Conservation (phyloP, 2,797 vertebrate genomes). For the Choloepus didactylus region DNA sequence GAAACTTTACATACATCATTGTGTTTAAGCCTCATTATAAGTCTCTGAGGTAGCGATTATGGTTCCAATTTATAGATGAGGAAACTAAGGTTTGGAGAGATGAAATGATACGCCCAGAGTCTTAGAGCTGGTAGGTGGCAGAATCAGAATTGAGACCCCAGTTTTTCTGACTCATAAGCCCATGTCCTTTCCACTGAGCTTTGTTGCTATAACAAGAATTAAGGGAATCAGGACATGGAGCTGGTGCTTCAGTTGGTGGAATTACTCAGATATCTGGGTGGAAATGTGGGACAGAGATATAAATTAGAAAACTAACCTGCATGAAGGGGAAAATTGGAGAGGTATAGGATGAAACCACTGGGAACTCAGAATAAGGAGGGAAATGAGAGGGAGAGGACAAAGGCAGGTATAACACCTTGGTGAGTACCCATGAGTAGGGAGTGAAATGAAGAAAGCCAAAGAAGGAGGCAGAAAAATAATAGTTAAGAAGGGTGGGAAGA, state of each 20-base stretch:
- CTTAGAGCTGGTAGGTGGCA: not conserved
- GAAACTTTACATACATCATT: not conserved
- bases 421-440: not conserved
- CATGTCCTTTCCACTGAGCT: not conserved
- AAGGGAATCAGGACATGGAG: not conserved
- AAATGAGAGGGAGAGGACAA: not conserved
- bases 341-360: not conserved
- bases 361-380: not conserved
- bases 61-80: not conserved
- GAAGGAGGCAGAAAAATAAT: not conserved
- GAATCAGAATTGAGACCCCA: not conserved
- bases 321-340: not conserved
- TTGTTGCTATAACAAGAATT: slow-evolving; percentile 22
- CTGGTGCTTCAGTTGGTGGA: not conserved
- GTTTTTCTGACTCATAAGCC: not conserved
- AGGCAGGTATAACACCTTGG: not conserved
- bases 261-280: not conserved
- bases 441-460: not conserved
- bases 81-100: not conserved
- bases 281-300: not conserved
- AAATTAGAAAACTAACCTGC: not conserved
- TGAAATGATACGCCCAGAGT: not conserved
- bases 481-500: not conserved
- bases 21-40: not conserved
- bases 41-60: not conserved